These are phyloP conservation scores for Neoscelio sp. DNA, from an alignment of 2,888 invertebrate genomes.

Conservation along the genomic window DNA sequence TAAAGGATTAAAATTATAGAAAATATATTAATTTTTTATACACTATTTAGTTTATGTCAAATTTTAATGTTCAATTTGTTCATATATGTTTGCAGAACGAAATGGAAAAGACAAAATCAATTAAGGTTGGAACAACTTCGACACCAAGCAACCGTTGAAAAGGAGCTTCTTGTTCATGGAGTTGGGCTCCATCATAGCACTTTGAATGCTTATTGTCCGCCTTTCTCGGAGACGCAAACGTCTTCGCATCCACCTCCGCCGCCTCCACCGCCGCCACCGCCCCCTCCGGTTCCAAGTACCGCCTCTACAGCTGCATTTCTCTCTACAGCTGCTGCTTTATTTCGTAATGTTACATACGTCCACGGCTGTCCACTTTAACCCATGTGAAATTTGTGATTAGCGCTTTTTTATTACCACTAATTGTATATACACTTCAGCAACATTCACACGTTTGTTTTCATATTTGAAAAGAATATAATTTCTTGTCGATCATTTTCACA, in stretches of 20 bases:
- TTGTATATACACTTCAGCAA: conserved; percentile 43
- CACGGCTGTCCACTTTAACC: conserved; percentile 88
- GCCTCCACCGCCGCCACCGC: conserved; percentile 84
- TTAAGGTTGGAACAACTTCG: conserved; percentile 93
- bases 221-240: conserved; percentile 76
- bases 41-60: too few relatives aligned
- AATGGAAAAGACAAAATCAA: conserved; percentile 96
- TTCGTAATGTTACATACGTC: conserved; percentile 89
- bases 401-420: conserved; percentile 19
- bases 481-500: conserved; percentile 10
- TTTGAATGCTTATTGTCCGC: conserved; percentile 79
- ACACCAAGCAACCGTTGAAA: conserved; percentile 92
- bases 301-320: conserved; percentile 86
- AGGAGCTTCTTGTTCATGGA: conserved; percentile 85
- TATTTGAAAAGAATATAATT: conserved; percentile 3
- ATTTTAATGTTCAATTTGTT: too few relatives aligned
- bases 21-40: too few relatives aligned
- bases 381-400: conserved; percentile 39
- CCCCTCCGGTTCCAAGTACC: conserved; percentile 77
- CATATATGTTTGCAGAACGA: conserved; percentile 85
- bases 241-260: conserved; percentile 84
- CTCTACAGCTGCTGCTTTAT: conserved; percentile 89
- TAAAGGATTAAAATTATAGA: too few relatives aligned
- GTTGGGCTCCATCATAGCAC: conserved; percentile 81
- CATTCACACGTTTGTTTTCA: background rate